A percentile compares a stretch with the other conserved stretches of the same genome.
phyloP scores from a whole-genome alignment of 2,113 vertebrate genomes.

The Neotoma lepida region DNA sequence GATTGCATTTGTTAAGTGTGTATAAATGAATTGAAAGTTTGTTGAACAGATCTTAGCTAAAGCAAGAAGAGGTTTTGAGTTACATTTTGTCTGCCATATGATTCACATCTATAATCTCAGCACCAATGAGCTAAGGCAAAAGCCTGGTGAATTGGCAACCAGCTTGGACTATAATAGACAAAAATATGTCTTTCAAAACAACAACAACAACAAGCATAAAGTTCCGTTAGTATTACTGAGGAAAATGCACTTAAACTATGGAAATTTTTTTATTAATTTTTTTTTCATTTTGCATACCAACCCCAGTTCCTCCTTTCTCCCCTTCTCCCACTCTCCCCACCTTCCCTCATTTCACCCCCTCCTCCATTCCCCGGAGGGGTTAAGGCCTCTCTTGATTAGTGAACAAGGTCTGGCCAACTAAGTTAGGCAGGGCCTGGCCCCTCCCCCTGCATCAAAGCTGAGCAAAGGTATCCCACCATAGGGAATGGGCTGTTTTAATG shows the following conservation, averaged over 20 bases:
- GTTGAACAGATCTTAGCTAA: neutral
- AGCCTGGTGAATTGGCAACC: neutral
- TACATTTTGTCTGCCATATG: neutral
- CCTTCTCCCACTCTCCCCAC: too few species aligned
- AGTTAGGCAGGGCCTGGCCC: too few species aligned
- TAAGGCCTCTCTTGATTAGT: too few species aligned
- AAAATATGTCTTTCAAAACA: neutral
- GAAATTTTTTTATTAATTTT: too few species aligned
- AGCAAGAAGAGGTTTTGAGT: neutral
- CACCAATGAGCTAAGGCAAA: neutral
- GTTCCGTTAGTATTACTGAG: neutral
- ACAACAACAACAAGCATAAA: neutral
- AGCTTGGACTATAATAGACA: neutral
- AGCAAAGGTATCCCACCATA: too few species aligned
- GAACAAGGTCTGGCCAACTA: too few species aligned
- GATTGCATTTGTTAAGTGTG: neutral
- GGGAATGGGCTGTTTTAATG: too few species aligned
- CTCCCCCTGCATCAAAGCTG: too few species aligned
- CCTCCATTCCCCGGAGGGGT: too few species aligned
- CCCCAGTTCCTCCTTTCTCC: too few species aligned
- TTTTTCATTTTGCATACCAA: too few species aligned
- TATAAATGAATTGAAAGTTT: neutral
- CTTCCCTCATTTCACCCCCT: too few species aligned
- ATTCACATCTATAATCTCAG: neutral
- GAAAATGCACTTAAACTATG: neutral